Evolutionary conservation across 2,888 invertebrate species (phyloP).

Genomic region (Heliconius erato): DNA sequence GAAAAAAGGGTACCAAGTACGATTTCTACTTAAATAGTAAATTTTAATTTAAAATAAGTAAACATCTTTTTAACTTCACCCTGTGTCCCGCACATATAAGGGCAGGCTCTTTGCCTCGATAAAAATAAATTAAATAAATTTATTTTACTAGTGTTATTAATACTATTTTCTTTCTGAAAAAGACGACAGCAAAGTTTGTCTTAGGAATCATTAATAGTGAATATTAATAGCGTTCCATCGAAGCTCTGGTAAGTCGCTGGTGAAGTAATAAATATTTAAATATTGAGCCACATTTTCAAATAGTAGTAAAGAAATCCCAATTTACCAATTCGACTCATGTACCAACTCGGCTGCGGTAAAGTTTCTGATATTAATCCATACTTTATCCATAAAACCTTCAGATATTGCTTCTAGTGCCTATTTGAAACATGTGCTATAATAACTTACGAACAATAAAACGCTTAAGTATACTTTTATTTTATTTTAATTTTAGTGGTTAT

Average conservation of each 20-base stretch:
- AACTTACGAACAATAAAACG: slow-evolving; percentile 48
- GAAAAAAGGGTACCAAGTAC: too few species aligned
- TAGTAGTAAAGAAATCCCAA: slow-evolving; percentile 46
- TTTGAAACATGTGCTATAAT: slow-evolving; percentile 52
- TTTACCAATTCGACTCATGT: slow-evolving; percentile 49
- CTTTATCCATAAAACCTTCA: slow-evolving; percentile 56
- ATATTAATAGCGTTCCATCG: not conserved
- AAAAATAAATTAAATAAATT: too few species aligned
- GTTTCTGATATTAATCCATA: slow-evolving; percentile 52
- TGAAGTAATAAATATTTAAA: slow-evolving; percentile 23
- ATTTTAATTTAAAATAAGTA: too few species aligned
- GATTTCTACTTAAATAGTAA: too few species aligned
- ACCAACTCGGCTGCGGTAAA: slow-evolving; percentile 45
- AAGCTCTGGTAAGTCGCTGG: not conserved
- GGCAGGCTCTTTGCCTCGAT: too few species aligned
- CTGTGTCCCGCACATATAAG: too few species aligned
- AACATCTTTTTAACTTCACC: too few species aligned
- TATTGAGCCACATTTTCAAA: slow-evolving; percentile 35
- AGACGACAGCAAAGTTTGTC: not conserved
- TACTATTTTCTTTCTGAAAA: not conserved
- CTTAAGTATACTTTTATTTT: slow-evolving; percentile 38
- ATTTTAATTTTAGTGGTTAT: slow-evolving; percentile 26
- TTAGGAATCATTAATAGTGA: not conserved
- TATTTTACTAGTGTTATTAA: not conserved
- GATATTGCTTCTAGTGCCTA: slow-evolving; percentile 56